Base-by-base conservation (phyloP, 2,797 vertebrate species). In the Lutjanus campechanus region DNA sequence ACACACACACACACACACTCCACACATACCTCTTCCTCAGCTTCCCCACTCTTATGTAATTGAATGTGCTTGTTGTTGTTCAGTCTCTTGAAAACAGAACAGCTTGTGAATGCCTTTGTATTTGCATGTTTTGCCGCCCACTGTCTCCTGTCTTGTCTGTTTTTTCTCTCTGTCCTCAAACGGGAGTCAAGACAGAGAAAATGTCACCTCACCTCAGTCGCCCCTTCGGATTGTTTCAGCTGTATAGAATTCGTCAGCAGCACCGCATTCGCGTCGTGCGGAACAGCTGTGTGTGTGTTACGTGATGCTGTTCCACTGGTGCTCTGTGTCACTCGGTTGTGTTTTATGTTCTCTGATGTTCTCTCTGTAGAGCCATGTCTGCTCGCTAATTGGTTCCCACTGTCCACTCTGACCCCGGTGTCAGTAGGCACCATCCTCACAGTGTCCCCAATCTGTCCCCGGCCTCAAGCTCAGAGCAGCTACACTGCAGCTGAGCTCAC, bases 31-130 rank as follows among this genome's bases (percentile, higher is more conserved):
- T 76, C 79, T 75, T 59, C 68, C 63, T 74, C 73, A 59, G 69
- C 62, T 51, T 71, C 46, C 69, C 17, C 73, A 3, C 13, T 67
- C 69, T 91, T 92, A 90, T 79, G 84, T 92, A 92, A 94, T 82
- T 79, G 44, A 88, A 87, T 89, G 69, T 75, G 76, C 66, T 93
- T 91, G 90, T 93, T 92, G 84, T 91, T 92, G 90, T 77, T 90
- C 88, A 91, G 80, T 79, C 80, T 83, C 76, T 84, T 86, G 92
- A 85, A 90, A 89, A 68, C 69, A 77, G 88, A 84, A 70, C 84
- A 78, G 83, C 81, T 80, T 65, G 81, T 88, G 82, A 86, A 89
- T 63, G 66, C 73, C 73, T 86, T 86, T 88, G 81, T 90, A 56
- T 90, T 75, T 66, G 76, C 56, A 79, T 73, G 75, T 76, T 82